Evolutionary conservation across 2,888 invertebrate genomes (phyloP).

Genomic region (Watsonalla cultraria): DNA sequence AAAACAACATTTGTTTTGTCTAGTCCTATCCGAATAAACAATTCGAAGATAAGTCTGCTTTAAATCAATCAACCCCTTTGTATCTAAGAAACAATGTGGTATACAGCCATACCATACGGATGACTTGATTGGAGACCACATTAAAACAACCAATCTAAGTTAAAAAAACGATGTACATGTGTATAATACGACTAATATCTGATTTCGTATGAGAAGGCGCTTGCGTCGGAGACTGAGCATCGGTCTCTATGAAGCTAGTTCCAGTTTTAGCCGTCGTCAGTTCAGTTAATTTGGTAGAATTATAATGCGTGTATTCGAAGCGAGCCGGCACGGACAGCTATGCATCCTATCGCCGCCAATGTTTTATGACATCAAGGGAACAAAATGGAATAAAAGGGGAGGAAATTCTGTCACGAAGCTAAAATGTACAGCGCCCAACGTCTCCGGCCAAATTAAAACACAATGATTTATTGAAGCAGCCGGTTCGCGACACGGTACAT

Average conservation of each 20-base stretch:
- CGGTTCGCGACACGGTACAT: constrained; percentile 1
- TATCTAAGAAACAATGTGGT: neutral
- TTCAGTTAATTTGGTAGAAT: neutral
- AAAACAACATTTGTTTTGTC: too few species aligned
- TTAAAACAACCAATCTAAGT: constrained; percentile 18
- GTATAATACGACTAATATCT: constrained; percentile 1
- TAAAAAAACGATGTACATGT: constrained; percentile 18
- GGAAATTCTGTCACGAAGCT: constrained; percentile 47
- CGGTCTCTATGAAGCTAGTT: neutral
- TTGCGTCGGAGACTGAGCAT: neutral
- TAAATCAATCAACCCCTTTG: neutral
- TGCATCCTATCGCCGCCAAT: constrained; percentile 38
- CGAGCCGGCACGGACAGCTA: constrained; percentile 36
- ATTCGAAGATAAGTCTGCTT: neutral
- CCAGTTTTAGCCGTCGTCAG: neutral
- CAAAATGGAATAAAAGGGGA: constrained; percentile 52
- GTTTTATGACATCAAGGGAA: constrained; percentile 51
- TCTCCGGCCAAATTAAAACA: constrained; percentile 58
- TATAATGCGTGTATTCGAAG: constrained; percentile 23
- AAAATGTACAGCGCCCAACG: constrained; percentile 46
- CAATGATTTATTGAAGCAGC: constrained; percentile 47
- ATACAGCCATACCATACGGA: neutral
- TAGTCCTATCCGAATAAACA: neutral
- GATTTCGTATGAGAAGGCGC: neutral
- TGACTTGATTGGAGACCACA: constrained; percentile 14